Evolutionary conservation across 2,797 vertebrate species (phyloP).

Genomic region (Aselliscus stoliczkanus): DNA sequence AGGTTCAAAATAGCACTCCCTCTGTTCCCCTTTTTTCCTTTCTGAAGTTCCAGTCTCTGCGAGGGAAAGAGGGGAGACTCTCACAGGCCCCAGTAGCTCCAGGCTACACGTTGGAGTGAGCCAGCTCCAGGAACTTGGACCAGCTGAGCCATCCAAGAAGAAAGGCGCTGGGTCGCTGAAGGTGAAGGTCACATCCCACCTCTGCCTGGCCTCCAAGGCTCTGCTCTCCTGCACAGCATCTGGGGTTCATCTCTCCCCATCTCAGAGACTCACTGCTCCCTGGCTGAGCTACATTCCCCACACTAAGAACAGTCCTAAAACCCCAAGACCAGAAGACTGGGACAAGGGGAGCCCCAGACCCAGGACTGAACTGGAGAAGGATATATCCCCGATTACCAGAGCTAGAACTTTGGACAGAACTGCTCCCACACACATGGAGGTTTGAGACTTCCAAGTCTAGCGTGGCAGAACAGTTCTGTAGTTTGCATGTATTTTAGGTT

Average conservation of each 20-base stretch:
- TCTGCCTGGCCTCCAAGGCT: neutral
- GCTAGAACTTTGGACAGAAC: neutral
- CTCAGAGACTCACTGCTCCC: neutral
- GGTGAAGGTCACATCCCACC: neutral
- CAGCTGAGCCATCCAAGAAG: neutral
- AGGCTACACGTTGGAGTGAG: neutral
- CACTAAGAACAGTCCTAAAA: neutral
- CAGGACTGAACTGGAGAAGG: constrained; percentile 6
- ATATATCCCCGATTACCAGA: neutral
- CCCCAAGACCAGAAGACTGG: neutral
- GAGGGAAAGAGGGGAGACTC: neutral
- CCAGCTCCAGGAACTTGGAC: neutral
- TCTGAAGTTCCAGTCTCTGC: neutral
- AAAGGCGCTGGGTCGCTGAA: neutral
- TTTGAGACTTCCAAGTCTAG: neutral
- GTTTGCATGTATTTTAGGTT: neutral
- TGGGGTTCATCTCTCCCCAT: neutral
- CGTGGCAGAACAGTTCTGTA: neutral
- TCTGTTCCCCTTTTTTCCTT: neutral
- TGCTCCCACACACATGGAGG: neutral
- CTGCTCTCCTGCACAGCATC: neutral
- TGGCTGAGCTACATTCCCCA: neutral
- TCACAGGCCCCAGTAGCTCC: neutral
- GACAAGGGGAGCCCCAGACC: neutral
- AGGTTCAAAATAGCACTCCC: neutral